phyloP scores from a whole-genome alignment of 2,888 invertebrate species.

The Alcis repandata region DNA sequence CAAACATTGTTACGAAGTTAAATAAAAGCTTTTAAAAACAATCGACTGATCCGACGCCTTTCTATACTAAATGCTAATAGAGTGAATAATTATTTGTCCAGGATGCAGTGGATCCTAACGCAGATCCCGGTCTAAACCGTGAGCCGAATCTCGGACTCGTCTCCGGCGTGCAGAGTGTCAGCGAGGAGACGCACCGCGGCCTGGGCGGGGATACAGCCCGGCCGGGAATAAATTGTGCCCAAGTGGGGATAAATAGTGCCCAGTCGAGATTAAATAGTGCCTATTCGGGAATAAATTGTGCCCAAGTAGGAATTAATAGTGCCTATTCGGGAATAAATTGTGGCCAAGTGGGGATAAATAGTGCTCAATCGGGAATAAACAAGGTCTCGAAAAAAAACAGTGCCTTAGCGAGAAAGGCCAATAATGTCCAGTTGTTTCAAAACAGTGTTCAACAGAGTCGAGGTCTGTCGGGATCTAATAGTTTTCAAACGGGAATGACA shows the following conservation, averaged over 20 bases:
- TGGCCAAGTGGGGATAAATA: not conserved
- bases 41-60: too few relatives aligned
- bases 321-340: not conserved
- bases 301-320: not conserved
- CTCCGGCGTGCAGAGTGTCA: not conserved
- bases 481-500: too few relatives aligned
- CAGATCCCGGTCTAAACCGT: not conserved
- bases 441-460: too few relatives aligned
- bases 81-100: not conserved
- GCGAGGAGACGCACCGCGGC: not conserved
- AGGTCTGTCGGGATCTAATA: too few relatives aligned
- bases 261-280: not conserved
- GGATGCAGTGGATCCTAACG: conserved; percentile 8
- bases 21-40: too few relatives aligned
- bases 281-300: not conserved
- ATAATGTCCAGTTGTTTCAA: too few relatives aligned
- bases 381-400: too few relatives aligned
- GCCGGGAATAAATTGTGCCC: not conserved
- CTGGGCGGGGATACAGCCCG: not conserved
- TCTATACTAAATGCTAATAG: not conserved
- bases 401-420: too few relatives aligned
- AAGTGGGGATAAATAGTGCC: not conserved
- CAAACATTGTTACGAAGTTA: too few relatives aligned
- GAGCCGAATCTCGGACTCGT: conserved; percentile 3
- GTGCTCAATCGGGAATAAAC: too few relatives aligned